Evolutionary conservation across 2,888 invertebrate species (phyloP).

Genomic region (Cabera pusaria): DNA sequence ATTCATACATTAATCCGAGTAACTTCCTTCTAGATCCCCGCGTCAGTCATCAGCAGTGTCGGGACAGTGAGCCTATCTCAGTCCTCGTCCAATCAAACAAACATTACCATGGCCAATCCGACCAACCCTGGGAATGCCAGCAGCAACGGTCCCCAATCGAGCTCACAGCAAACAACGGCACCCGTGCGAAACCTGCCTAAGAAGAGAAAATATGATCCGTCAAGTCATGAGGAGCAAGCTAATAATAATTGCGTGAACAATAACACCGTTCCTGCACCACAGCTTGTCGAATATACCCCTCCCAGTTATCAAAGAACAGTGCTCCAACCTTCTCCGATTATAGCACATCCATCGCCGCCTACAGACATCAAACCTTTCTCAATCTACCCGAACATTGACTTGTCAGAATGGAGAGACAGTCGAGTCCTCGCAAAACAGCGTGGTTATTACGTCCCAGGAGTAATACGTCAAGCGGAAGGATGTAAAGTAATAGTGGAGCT

Average conservation of each 20-base stretch:
- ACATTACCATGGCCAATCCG: conserved; percentile 74
- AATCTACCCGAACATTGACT: conserved; percentile 88
- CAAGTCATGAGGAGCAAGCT: conserved; percentile 87
- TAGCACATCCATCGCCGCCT: conserved; percentile 78
- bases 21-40: conserved; percentile 73
- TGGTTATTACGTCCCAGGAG: conserved; percentile 93
- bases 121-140: conserved; percentile 69
- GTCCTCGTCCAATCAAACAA: conserved; percentile 62
- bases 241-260: conserved; percentile 71
- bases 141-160: conserved; percentile 52
- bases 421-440: conserved; percentile 94
- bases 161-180: conserved; percentile 70
- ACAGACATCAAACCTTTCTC: conserved; percentile 76
- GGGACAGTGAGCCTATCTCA: conserved; percentile 81
- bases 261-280: conserved; percentile 53
- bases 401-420: conserved; percentile 97
- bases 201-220: conserved; percentile 94
- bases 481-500: conserved; percentile 91
- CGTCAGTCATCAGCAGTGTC: conserved; percentile 83
- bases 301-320: conserved; percentile 53
- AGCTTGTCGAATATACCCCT: conserved; percentile 56
- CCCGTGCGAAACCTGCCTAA: conserved; percentile 93
- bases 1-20: conserved; percentile 1
- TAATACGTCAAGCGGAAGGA: conserved; percentile 89
- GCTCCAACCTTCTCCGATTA: conserved; percentile 65